Evolutionary conservation across 2,888 invertebrate species (phyloP).

Genomic region (Oscheius myriophilus): DNA sequence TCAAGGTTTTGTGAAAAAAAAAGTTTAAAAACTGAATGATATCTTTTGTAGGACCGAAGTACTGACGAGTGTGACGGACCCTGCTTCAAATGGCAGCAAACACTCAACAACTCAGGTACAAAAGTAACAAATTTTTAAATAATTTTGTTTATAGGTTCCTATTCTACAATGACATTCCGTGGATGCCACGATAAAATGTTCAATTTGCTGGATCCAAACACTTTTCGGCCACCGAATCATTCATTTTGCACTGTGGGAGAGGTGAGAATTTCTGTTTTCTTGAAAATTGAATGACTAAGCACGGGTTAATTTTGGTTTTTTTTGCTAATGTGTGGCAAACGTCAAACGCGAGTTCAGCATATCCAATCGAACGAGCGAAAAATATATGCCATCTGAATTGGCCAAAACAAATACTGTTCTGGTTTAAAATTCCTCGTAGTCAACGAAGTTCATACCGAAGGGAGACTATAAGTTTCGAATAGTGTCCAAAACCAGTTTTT

Average conservation of each 20-base stretch:
- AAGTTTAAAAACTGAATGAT: not conserved
- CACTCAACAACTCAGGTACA: conserved; percentile 64
- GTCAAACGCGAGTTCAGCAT: too few relatives aligned
- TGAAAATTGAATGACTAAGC: too few relatives aligned
- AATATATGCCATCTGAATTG: too few relatives aligned
- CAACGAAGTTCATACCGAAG: too few relatives aligned
- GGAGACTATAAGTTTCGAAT: too few relatives aligned
- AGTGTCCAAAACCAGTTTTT: too few relatives aligned
- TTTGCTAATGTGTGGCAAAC: too few relatives aligned
- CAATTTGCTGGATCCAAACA: conserved; percentile 45
- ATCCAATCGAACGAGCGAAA: too few relatives aligned
- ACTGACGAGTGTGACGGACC: conserved; percentile 63
- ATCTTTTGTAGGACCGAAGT: conserved; percentile 52
- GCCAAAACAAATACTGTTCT: too few relatives aligned
- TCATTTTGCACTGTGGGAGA: conserved; percentile 50
- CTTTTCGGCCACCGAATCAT: conserved; percentile 51
- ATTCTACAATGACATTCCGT: conserved; percentile 65
- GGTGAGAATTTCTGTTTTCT: conserved; percentile 24
- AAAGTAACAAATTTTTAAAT: not conserved
- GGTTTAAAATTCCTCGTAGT: too few relatives aligned
- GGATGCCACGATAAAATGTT: conserved; percentile 63
- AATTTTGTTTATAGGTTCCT: conserved; percentile 41
- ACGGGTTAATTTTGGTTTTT: too few relatives aligned
- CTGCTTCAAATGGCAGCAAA: conserved; percentile 68
- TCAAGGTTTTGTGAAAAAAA: conserved; percentile 32